Conservation (phyloP, 2,888 invertebrate species). For the Drosophila cyrtoloma region DNA sequence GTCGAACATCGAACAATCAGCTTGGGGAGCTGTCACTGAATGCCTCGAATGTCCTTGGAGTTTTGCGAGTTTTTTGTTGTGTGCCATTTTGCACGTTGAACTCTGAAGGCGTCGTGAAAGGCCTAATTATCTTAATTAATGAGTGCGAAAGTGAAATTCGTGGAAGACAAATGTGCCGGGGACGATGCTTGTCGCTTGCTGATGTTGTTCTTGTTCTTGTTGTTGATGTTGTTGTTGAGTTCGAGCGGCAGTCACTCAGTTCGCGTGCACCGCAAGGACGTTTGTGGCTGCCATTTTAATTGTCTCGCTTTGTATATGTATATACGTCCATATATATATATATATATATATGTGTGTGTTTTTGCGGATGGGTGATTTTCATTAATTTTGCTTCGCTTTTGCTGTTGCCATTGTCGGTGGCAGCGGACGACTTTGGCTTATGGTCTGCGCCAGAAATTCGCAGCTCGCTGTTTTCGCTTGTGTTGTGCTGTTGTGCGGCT, state of each 20-base stretch:
- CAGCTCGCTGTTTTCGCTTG: slow-evolving; percentile 5
- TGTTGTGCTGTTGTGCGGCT: slow-evolving; percentile 51
- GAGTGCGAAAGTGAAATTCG: slow-evolving; percentile 78
- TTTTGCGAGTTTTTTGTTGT: slow-evolving; percentile 35
- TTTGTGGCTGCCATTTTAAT: slow-evolving; percentile 74
- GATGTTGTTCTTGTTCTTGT: neutral
- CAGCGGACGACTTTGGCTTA: slow-evolving; percentile 72
- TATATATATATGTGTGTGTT: neutral
- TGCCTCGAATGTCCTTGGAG: slow-evolving; percentile 22
- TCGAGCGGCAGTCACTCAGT: slow-evolving; percentile 60
- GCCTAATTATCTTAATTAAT: slow-evolving; percentile 83
- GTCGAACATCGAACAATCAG: slow-evolving; percentile 10
- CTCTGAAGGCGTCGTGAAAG: slow-evolving; percentile 75
- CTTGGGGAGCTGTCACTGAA: slow-evolving; percentile 61
- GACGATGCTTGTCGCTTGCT: slow-evolving; percentile 5
- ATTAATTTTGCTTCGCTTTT: slow-evolving; percentile 74
- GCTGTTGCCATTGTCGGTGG: slow-evolving; percentile 44
- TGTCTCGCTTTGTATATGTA: slow-evolving; percentile 56
- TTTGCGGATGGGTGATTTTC: slow-evolving; percentile 63
- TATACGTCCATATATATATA: neutral
- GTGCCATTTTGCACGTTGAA: slow-evolving; percentile 64
- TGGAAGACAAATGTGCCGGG: slow-evolving; percentile 73
- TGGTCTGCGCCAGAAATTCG: slow-evolving; percentile 43
- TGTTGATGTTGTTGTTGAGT: slow-evolving; percentile 4
- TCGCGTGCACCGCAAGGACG: slow-evolving; percentile 65